Evolutionary conservation across 2,113 vertebrate species (phyloP).

Genomic region (Tetrax tetrax): DNA sequence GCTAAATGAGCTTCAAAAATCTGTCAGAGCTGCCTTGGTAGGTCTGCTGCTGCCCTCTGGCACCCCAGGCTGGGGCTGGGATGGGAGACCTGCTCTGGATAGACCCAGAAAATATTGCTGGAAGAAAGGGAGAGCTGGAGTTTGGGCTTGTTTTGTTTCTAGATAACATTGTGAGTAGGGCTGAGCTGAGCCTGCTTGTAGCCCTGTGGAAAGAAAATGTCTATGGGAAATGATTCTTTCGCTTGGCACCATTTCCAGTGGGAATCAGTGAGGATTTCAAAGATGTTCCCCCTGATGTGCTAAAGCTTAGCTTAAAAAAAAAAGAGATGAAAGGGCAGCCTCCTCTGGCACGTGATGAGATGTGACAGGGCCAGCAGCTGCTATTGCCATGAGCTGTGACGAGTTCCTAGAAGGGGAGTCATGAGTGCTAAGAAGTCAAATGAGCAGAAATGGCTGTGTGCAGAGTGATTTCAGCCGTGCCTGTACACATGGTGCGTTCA

Average conservation of each 20-base stretch:
- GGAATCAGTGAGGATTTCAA: conserved; percentile 46
- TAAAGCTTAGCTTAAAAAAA: not conserved
- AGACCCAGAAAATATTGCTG: not conserved
- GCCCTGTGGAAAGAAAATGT: not conserved
- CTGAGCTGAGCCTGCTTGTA: not conserved
- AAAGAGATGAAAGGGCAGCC: conserved; percentile 30
- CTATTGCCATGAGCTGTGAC: not conserved
- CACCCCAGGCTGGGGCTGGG: not conserved
- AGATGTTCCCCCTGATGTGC: not conserved
- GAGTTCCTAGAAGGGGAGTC: not conserved
- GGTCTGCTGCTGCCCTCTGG: not conserved
- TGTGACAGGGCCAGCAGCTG: not conserved
- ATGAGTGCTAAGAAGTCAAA: not conserved
- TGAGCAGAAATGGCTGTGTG: not conserved
- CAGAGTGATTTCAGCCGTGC: not conserved
- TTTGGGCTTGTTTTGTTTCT: not conserved
- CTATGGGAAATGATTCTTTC: not conserved
- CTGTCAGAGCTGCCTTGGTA: not conserved
- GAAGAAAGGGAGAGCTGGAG: not conserved
- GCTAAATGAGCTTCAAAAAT: not conserved
- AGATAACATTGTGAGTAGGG: not conserved
- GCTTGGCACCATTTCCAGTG: not conserved
- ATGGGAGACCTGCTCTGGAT: not conserved
- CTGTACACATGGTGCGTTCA: not conserved
- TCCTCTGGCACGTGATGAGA: not conserved